Evolutionary conservation across 2,888 invertebrate genomes (phyloP), one percentile per base, ranked within the genome.

Genomic region (Epistrophella euchroma): DNA sequence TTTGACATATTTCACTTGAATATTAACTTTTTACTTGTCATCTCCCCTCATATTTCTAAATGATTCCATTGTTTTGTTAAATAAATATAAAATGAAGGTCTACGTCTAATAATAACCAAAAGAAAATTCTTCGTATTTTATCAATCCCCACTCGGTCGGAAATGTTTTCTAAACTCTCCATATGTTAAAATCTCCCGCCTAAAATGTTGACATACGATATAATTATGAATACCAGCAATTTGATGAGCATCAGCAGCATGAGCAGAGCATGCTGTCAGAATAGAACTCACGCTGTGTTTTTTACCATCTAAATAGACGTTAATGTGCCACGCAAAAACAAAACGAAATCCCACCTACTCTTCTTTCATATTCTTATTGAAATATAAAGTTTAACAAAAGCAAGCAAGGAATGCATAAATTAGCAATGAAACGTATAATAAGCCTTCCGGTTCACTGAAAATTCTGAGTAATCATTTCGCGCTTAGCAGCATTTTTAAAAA

Each of bases 361-460:
- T 1, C 32, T 28, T 52, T 52, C 25, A 52, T n/a, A n/a, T 28
- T 22, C 28, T 19, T 35, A 19, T 66, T 19, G 13, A 32, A 47
- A 66, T 35, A 62, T 28, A 64, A 64, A 45, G 45, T 66, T 66
- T 35, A 13, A 13, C 17, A 55, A 74, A 70, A 55, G 19, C 40
- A 45, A 60, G 37, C 43, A 2, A 40, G 17, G 28, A 37, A 56
- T 56, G 62, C 79, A 84, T 66, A 84, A 84, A 80, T 76, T 85
- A 76, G 80, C 82, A 45, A 17, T 52, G 45, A 55, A 78, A 77
- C 60, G 73, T 70, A 74, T 68, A 78, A 60, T 60, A 71, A 78
- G 15, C 70, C 64, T 78, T 78, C 62, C 55, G 45, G 43, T 70
- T 68, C 58, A 73, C 52, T 73, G 73, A 68, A 73, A 66, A 40